phyloP scores from a whole-genome alignment of 2,797 vertebrate species.

The Pseudochirops corinnae region DNA sequence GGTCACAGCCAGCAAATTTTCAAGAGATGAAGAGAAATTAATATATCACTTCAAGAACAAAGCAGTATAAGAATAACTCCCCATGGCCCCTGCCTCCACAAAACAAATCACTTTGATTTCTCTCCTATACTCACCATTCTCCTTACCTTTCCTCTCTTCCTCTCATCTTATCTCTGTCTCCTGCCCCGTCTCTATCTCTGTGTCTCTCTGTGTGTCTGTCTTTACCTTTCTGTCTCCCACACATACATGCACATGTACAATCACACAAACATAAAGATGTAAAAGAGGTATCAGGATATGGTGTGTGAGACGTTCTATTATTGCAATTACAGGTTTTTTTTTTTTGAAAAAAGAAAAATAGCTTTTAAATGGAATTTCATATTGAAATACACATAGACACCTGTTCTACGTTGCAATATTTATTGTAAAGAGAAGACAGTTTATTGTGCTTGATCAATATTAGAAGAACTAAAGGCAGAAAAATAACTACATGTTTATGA shows the following conservation, averaged over 20 bases:
- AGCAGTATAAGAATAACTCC: neutral
- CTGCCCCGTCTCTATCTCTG: neutral
- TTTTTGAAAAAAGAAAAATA: neutral
- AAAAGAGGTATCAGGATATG: neutral
- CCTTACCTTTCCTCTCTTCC: neutral
- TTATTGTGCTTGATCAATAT: neutral
- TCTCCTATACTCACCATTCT: neutral
- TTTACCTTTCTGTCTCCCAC: neutral
- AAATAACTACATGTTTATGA: conserved; percentile 6
- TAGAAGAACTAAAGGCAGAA: neutral
- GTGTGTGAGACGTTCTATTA: conserved; percentile 2
- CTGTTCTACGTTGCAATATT: conserved; percentile 7
- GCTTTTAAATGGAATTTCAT: neutral
- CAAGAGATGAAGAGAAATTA: neutral
- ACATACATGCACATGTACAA: neutral
- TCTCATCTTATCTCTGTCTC: neutral
- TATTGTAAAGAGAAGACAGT: neutral
- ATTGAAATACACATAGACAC: neutral
- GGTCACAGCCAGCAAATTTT: neutral
- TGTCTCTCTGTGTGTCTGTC: neutral
- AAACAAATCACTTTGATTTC: neutral
- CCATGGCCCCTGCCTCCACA: neutral
- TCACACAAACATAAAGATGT: neutral
- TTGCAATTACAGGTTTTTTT: neutral
- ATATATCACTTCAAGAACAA: neutral